A percentile compares a stretch with the other conserved stretches of the same genome.
Conservation (phyloP, 2,888 invertebrate species). For the Melinaea marsaeus region DNA sequence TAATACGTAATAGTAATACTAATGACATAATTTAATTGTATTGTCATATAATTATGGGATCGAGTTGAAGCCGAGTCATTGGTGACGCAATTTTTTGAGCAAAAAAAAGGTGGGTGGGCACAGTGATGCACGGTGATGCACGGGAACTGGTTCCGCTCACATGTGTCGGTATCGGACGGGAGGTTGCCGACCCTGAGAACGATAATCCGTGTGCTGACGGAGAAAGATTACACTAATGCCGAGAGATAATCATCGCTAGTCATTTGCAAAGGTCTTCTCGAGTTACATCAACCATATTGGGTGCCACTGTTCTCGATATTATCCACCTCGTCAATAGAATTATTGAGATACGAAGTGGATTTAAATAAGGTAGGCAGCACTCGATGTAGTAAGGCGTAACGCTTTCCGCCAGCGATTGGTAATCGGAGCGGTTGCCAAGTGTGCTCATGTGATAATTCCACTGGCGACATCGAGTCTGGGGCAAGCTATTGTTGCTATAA, state of each 20-base stretch:
- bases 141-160: conserved; percentile 70
- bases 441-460: conserved; percentile 53
- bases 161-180: conserved; percentile 48
- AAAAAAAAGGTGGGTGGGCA: conserved; percentile 26
- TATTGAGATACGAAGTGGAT: too few relatives aligned
- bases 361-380: too few relatives aligned
- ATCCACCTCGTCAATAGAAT: too few relatives aligned
- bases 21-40: conserved; percentile 2
- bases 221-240: conserved; percentile 37
- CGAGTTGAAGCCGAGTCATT: conserved; percentile 12
- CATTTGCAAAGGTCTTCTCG: conserved; percentile 30
- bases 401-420: conserved; percentile 33
- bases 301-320: background rate
- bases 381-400: background rate
- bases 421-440: conserved; percentile 49
- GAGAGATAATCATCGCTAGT: conserved; percentile 32
- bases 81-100: conserved; percentile 24
- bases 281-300: conserved; percentile 22
- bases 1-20: background rate
- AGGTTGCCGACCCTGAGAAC: conserved; percentile 65
- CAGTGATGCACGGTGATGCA: conserved; percentile 50
- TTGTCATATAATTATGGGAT: conserved; percentile 1
- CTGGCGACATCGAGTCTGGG: conserved; percentile 69
- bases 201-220: conserved; percentile 55
- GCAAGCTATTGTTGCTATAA: conserved; percentile 60